These are phyloP conservation scores for Drosophila nr. medialis DNA, from an alignment of 2,888 invertebrate species.

Conservation along the genomic window DNA sequence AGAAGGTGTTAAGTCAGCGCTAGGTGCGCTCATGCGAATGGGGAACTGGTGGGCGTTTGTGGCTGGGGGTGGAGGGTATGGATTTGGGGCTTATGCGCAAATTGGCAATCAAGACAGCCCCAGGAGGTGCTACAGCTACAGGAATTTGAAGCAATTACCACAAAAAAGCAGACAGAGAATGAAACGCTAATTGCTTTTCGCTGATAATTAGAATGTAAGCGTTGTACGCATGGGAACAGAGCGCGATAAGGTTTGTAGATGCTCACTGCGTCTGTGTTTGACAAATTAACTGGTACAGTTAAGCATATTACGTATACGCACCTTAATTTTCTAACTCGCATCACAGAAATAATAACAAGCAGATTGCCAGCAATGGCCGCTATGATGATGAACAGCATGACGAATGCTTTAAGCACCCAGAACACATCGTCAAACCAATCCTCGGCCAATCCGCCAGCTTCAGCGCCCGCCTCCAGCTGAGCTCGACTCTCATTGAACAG, in stretches of 20 bases:
- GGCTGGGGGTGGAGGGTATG: background rate
- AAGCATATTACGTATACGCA: constrained; percentile 68
- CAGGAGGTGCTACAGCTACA: constrained; percentile 37
- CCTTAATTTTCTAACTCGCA: constrained; percentile 89
- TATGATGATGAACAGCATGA: constrained; percentile 95
- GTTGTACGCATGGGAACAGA: background rate
- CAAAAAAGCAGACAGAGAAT: constrained; percentile 30
- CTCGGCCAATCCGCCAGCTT: constrained; percentile 54
- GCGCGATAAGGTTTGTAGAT: background rate
- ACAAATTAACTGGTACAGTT: constrained; percentile 14
- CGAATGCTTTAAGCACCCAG: constrained; percentile 89
- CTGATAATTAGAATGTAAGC: constrained; percentile 67
- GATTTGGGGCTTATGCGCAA: constrained; percentile 35
- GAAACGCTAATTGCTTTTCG: constrained; percentile 72
- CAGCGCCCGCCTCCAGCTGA: constrained; percentile 33
- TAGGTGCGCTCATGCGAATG: constrained; percentile 17
- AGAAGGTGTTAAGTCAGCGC: constrained; percentile 43
- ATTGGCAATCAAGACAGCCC: constrained; percentile 69
- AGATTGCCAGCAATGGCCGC: constrained; percentile 96
- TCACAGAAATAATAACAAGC: constrained; percentile 94
- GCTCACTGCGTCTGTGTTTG: background rate
- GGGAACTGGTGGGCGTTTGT: background rate
- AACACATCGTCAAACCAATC: constrained; percentile 87
- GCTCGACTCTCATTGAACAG: constrained; percentile 59
- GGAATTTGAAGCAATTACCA: constrained; percentile 68